These are phyloP conservation scores for Cyanoliseus patagonus DNA, from an alignment of 2,113 vertebrate species.

Conservation along the genomic window DNA sequence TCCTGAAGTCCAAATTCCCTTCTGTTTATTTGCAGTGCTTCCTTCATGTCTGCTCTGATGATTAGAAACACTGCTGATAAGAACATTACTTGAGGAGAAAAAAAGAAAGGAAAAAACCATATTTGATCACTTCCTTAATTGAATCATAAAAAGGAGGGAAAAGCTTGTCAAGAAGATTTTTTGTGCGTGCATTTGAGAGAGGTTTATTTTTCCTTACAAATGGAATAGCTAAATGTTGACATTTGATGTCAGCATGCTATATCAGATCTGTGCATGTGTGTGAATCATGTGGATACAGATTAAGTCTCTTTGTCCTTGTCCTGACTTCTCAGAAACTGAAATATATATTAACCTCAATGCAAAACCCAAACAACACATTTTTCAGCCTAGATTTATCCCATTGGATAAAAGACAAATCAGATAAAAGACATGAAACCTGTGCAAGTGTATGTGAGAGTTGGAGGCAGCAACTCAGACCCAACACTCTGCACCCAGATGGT, in stretches of 20 bases:
- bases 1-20: conserved; percentile 38
- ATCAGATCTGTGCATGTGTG: background rate
- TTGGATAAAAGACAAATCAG: background rate
- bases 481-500: accelerated
- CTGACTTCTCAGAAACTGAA: background rate
- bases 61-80: background rate
- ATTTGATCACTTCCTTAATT: background rate
- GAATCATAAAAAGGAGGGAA: background rate
- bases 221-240: background rate
- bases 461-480: background rate
- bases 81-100: background rate
- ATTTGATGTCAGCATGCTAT: background rate
- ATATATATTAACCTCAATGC: background rate
- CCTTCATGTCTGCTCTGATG: conserved; percentile 1
- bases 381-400: background rate
- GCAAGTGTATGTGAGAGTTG: background rate
- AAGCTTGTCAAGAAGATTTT: background rate
- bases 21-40: conserved; percentile 32
- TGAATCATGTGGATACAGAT: background rate
- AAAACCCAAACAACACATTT: background rate
- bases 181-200: background rate
- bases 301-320: background rate
- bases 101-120: background rate
- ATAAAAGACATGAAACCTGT: background rate
- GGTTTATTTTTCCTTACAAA: background rate